phyloP scores from a whole-genome alignment of 2,888 invertebrate genomes.

The Chironomus tentans region DNA sequence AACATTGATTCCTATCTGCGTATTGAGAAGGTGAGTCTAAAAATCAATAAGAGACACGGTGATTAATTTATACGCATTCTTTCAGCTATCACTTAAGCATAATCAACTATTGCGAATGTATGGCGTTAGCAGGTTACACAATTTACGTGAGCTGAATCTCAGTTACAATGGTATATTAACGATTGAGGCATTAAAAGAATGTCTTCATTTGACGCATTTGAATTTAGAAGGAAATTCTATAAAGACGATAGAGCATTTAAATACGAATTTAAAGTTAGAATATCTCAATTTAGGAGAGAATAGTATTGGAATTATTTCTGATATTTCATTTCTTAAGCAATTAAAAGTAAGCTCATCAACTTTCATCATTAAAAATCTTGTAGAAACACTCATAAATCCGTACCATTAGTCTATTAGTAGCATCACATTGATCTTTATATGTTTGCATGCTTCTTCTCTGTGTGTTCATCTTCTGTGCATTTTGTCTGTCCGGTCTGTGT shows the following conservation, averaged over 20 bases:
- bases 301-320: slow-evolving; percentile 72
- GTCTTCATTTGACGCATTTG: slow-evolving; percentile 68
- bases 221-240: slow-evolving; percentile 84
- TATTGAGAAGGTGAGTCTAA: slow-evolving; percentile 57
- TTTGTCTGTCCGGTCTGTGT: too few relatives aligned
- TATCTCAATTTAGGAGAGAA: slow-evolving; percentile 84
- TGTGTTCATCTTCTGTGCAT: too few relatives aligned
- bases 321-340: slow-evolving; percentile 70
- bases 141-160: slow-evolving; percentile 66
- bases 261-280: slow-evolving; percentile 70
- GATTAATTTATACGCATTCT: slow-evolving; percentile 25
- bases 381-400: background rate
- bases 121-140: slow-evolving; percentile 66
- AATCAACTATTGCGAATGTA: slow-evolving; percentile 84
- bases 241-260: slow-evolving; percentile 84
- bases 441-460: too few relatives aligned
- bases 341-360: slow-evolving; percentile 57
- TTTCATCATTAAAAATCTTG: background rate
- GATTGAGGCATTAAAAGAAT: slow-evolving; percentile 81
- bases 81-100: slow-evolving; percentile 71
- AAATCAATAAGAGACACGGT: background rate
- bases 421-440: too few relatives aligned
- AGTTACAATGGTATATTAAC: slow-evolving; percentile 81
- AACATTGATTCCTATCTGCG: slow-evolving; percentile 74
- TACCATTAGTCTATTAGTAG: background rate